Evolutionary conservation across 2,797 vertebrate species (phyloP), one percentile per base, ranked within the genome.

Genomic region (Falco biarmicus): DNA sequence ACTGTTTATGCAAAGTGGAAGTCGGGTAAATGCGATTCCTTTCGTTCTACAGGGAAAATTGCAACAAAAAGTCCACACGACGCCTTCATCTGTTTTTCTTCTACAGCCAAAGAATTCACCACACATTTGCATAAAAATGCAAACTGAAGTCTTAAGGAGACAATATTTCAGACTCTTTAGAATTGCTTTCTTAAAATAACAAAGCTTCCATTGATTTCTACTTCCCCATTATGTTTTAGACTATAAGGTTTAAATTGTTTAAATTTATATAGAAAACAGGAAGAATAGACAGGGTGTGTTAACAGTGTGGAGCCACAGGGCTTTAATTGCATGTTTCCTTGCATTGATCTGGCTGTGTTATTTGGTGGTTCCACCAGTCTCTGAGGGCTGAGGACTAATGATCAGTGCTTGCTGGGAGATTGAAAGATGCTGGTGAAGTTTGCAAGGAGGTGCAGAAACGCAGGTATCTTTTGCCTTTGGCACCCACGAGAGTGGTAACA

Each of bases 161-260:
- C 59, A 61, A 28, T 34, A 61, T 47, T 93, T 94, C 71, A 74
- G 48, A 10, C 37, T 51, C 24, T 34, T 85, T 81, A 39, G 53
- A 87, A 93, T 56, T 81, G 61, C 48, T 92, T 89, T 81, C 84
- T 91, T 86, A 39, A 85, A 78, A 71, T 64, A 90, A 84, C 61
- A 82, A 75, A 91, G 45, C 37, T 85, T 29, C 53, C 59, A 81
- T 48, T 80, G 92, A 94, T 87, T 94, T 95, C 68, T 81, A 10
- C 57, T 84, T 93, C 53, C 82, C 54, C 48, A 19, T 6, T 80
- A 77, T 63, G 39, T 61, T 90, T 71, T 53, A 50, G 70, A 26
- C 64, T 54, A 12, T 45, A n/a, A 51, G 29, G 68, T 51, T 91
- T 65, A 50, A 51, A 34, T 56, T 64, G 51, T 84, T 94, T 32